Base-by-base conservation (phyloP, 2,113 vertebrate species). In the Rhabdomys dilectus region DNA sequence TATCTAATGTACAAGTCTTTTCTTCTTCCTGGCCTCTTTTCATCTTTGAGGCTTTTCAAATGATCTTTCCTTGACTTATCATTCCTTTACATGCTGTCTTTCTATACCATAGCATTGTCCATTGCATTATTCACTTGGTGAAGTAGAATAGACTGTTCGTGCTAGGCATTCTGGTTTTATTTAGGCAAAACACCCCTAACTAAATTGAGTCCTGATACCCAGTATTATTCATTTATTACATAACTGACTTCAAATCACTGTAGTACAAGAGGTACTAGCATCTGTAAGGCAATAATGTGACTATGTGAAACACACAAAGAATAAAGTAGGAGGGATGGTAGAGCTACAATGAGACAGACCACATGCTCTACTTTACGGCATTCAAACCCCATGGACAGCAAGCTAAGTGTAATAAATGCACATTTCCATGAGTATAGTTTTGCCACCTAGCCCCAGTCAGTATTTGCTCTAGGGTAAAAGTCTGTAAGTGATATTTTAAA, bases 141-240 rank as follows among this genome's bases (percentile, higher is more conserved):
- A 56, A 78, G 10, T 1, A 4, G 0, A 89, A 91, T 48, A 2
- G 15, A 73, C 12, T 62, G 17, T 86, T 77, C 22, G 95, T 78
- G 45, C 26, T 81, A 95, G 76, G 29, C 17, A n/a, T 73, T 91
- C 88, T 87, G 88, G 34, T 94, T 77, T 91, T 94, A 76, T 62
- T 84, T 85, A 62, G 34, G 12, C 42, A 56, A 91, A 73, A 51
- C 7, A 92, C 64, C 10, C 13, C 22, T 42, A 62, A 19, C 86
- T 15, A 70, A 89, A 60, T 66, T 73, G 51, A 58, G 70, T 91
- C 26, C 72, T 77, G 17, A 78, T 70, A 75, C 10, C 26, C 7
- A 84, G 21, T 76, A n/a, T 77, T 45, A 34, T 75, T 93, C 13
- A 64, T 85, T 97, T 96, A 22, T 72, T 6, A 90, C 36, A 58